Percentiles rank a stretch among this genome's conserved stretches.
Conservation (phyloP, 2,797 vertebrate genomes). For the Pelochelys cantorii region DNA sequence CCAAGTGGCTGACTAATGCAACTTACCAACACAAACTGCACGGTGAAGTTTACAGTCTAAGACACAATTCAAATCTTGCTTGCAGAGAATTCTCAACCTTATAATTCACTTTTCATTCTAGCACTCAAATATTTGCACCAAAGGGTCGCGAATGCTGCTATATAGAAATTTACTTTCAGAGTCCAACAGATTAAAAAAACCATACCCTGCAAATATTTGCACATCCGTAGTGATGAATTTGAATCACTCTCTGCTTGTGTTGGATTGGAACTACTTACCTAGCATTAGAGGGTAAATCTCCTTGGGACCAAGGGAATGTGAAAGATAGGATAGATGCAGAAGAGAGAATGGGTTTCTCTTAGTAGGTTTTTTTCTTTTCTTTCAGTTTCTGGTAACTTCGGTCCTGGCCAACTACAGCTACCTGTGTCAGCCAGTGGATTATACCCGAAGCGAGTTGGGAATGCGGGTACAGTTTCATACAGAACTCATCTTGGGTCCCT, state of each 20-base stretch:
- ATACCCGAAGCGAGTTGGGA: conserved; percentile 74
- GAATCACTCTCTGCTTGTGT: background rate
- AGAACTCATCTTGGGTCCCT: background rate
- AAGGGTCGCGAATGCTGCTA: background rate
- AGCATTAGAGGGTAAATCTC: background rate
- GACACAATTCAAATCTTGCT: background rate
- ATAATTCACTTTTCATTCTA: background rate
- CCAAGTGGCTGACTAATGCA: background rate
- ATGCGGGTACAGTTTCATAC: conserved; percentile 68
- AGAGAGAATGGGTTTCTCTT: background rate
- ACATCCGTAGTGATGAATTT: background rate
- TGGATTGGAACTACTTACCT: background rate
- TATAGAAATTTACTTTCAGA: background rate
- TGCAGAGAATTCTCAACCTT: background rate
- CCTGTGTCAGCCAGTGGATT: conserved; percentile 82
- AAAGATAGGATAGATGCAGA: background rate
- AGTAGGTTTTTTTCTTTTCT: conserved; percentile 19
- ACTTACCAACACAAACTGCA: background rate
- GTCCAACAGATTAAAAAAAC: background rate
- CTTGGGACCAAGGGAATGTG: background rate
- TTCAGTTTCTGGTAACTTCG: conserved; percentile 81
- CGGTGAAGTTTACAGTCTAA: background rate
- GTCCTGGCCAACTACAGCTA: conserved; percentile 83
- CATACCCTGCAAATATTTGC: background rate
- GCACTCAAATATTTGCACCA: background rate